Evolutionary conservation across 2,797 vertebrate species (phyloP), one percentile per base, ranked within the genome.

Genomic region (Cryptoprocta ferox): DNA sequence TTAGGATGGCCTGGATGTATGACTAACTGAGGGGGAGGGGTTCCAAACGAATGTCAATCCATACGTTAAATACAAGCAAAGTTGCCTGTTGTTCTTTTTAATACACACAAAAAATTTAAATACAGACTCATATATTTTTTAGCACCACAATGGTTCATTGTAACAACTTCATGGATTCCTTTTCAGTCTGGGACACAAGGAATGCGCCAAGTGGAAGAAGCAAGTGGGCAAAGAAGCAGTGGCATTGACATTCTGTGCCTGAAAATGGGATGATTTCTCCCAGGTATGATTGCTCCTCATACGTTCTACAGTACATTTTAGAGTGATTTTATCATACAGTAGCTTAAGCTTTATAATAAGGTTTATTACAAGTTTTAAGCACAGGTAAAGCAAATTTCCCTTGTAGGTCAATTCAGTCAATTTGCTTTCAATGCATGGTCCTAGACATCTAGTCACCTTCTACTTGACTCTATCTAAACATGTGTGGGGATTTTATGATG

Each of bases 161-260:
- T 39, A 26, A 79, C 10, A 8, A 59, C 21, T 73, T 19, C 1
- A 26, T 11, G 0, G 19, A 39, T 56, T 45, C 19, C 5, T 59
- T 24, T 53, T 70, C 15, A 5, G 11, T 32, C 16, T 15, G 30
- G 3, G 19, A 56, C 28, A 21, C 11, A 68, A 18, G 18, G 4
- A 19, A 28, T 30, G 2, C 1, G 5, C 16, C 39, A 39, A 18
- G 11, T 1, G 14, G 12, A 80, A 61, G 4, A 24, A 48, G 8
- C 42, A 26, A 4, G 12, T 32, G 1, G 16, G 9, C 3, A 19
- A 28, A 63, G 28, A 59, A n/a, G 0, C 15, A 71, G 2, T 18
- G 7, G 59, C 13, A 45, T 48, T 24, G 28, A 6, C 3, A 19
- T 65, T 59, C 24, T 68, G 4, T 37, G 1, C 14, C 59, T 70